These are phyloP conservation scores for Caenorhabditis uteleia DNA, from an alignment of 2,888 invertebrate genomes.

Conservation along the genomic window DNA sequence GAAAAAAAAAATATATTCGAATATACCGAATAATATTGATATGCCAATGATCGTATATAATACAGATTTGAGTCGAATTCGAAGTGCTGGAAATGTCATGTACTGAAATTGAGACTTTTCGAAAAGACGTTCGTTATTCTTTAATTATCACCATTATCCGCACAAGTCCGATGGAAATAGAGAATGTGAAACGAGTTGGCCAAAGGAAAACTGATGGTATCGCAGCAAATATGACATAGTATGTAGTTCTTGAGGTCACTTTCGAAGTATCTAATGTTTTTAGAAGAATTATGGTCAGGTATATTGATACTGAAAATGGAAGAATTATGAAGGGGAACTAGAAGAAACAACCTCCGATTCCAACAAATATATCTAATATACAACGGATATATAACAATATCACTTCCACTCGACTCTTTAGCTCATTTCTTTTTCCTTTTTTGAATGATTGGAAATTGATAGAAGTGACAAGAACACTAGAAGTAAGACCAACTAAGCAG, in stretches of 20 bases:
- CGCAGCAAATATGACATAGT: slow-evolving; percentile 24
- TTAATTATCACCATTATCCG: slow-evolving; percentile 4
- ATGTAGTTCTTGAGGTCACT: slow-evolving; percentile 10
- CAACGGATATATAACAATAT: slow-evolving; percentile 14
- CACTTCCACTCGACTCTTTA: slow-evolving; percentile 9
- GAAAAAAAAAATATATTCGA: no score
- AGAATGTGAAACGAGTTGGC: slow-evolving; percentile 20
- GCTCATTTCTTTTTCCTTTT: slow-evolving; percentile 5
- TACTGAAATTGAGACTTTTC: slow-evolving; percentile 2
- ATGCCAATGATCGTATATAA: no score
- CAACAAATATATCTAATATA: slow-evolving; percentile 17
- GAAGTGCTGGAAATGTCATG: no score
- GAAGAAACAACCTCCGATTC: slow-evolving; percentile 9
- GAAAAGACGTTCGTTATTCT: slow-evolving; percentile 1
- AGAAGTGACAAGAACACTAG: slow-evolving; percentile 15
- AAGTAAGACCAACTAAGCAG: slow-evolving; percentile 23
- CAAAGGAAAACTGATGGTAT: slow-evolving; percentile 18
- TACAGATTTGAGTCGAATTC: no score
- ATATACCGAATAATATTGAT: no score
- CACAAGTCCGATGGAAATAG: slow-evolving; percentile 12
- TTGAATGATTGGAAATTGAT: slow-evolving; percentile 19
- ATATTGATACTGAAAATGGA: slow-evolving; percentile 10
- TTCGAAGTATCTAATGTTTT: slow-evolving; percentile 21
- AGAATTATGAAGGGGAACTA: background rate
- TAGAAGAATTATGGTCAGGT: slow-evolving; percentile 16